These are phyloP conservation scores for Gorsachius magnificus DNA, from an alignment of 2,797 vertebrate species.

Conservation along the genomic window DNA sequence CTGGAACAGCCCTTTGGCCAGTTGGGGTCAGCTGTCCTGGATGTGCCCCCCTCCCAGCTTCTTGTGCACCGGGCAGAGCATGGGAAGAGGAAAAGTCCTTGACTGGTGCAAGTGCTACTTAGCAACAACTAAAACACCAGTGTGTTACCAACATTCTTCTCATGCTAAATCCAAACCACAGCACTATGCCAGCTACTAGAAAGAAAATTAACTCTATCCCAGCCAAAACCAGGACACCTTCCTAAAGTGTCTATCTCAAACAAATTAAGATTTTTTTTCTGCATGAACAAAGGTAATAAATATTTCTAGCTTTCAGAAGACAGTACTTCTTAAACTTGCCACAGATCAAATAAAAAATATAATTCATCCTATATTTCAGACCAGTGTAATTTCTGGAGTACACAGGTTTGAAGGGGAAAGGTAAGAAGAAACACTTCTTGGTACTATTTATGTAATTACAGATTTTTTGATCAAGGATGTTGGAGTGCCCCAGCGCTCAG, in stretches of 20 bases:
- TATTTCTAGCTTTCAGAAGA: background rate
- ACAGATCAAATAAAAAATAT: background rate
- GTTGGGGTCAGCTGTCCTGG: too few species aligned
- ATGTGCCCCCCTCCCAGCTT: too few species aligned
- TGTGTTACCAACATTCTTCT: too few species aligned
- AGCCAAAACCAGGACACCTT: background rate
- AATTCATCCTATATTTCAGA: background rate
- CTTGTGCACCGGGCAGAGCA: too few species aligned
- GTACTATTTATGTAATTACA: background rate
- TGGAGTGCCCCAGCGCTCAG: background rate
- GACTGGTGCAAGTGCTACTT: too few species aligned
- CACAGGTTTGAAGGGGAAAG: accelerated
- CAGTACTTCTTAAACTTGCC: background rate
- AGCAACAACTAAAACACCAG: too few species aligned
- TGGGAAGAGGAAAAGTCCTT: too few species aligned
- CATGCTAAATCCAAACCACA: too few species aligned
- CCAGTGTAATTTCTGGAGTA: background rate
- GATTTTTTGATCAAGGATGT: background rate
- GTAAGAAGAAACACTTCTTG: background rate
- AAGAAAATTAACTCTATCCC: too few species aligned
- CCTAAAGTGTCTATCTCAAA: background rate
- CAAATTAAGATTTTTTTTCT: background rate
- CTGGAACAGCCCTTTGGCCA: too few species aligned
- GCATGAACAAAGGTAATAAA: background rate
- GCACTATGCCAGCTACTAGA: too few species aligned